Percentiles rank a stretch among this genome's conserved stretches.
These are phyloP conservation scores for Shargacucullia verbasci DNA, from an alignment of 2,888 invertebrate genomes.

Conservation along the genomic window DNA sequence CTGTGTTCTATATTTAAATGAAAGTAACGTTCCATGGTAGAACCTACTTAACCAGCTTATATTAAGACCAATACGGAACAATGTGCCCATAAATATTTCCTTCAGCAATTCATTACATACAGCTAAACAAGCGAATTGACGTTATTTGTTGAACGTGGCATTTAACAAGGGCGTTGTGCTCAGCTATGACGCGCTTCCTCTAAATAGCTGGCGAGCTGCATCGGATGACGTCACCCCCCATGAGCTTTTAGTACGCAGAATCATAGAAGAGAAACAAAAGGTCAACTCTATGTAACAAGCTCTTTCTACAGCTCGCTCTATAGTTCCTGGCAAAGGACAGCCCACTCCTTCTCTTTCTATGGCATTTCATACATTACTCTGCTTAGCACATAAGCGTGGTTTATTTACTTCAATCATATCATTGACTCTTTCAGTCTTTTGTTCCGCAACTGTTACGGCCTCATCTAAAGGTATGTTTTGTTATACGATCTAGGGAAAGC, in stretches of 20 bases:
- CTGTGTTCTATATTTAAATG: conserved; percentile 5
- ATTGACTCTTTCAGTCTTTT: no score
- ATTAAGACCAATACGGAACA: conserved; percentile 39
- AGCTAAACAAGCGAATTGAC: conserved; percentile 46
- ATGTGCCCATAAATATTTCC: conserved; percentile 48
- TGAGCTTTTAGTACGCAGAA: conserved; percentile 37
- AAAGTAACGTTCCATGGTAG: conserved; percentile 6
- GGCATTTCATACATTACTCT: no score
- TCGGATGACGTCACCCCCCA: conserved; percentile 48
- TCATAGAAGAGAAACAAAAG: conserved; percentile 13
- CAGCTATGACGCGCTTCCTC: conserved; percentile 51
- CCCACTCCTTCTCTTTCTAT: no score
- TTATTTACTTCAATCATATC: no score
- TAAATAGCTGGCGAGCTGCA: conserved; percentile 55
- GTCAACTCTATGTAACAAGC: background rate
- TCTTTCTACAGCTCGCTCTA: no score
- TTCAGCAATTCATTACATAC: conserved; percentile 46
- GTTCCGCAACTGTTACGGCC: no score
- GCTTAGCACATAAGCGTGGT: no score
- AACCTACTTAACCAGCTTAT: no score
- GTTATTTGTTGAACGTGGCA: conserved; percentile 45
- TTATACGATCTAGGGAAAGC: no score
- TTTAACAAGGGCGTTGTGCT: conserved; percentile 52
- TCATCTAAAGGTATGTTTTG: no score
- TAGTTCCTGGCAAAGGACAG: no score